Conservation (phyloP, 2,888 invertebrate genomes). For the Drosophila percnosoma region DNA sequence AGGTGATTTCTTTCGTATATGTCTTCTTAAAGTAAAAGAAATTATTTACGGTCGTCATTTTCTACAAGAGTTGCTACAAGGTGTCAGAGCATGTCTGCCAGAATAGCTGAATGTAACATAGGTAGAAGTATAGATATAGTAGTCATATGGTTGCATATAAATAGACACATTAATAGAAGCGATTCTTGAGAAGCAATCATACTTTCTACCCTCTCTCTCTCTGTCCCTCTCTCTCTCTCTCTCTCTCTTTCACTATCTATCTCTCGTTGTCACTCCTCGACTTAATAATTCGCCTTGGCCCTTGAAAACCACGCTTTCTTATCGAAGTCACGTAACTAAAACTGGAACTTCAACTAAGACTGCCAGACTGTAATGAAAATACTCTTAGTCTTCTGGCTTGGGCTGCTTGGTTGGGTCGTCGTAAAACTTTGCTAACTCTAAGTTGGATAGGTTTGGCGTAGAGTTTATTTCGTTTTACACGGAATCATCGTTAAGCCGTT, state of each 20-base stretch:
- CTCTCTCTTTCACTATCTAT: neutral
- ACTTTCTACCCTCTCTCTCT: neutral
- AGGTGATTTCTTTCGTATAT: neutral
- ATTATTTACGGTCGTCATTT: neutral
- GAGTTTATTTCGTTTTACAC: constrained; percentile 16
- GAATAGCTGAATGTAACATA: too few species aligned
- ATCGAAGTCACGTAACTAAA: constrained; percentile 57
- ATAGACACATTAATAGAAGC: neutral
- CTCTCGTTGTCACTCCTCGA: neutral
- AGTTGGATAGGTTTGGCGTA: constrained; percentile 32
- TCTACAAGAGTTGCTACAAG: neutral
- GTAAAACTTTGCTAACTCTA: constrained; percentile 47
- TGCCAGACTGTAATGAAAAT: constrained; percentile 50
- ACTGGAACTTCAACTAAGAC: constrained; percentile 44
- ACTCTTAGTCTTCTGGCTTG: constrained; percentile 19
- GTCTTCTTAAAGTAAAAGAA: neutral
- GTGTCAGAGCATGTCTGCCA: neutral
- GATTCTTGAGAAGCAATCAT: neutral
- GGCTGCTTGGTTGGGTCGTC: constrained; percentile 33
- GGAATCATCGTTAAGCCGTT: constrained; percentile 37
- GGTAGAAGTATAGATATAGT: too few species aligned
- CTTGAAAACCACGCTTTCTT: constrained; percentile 5
- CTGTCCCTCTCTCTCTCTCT: neutral
- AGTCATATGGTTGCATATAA: too few species aligned
- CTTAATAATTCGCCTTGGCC: constrained; percentile 7